Conservation (phyloP, 1,140 invertebrate genomes). For the Lerema accius region DNA sequence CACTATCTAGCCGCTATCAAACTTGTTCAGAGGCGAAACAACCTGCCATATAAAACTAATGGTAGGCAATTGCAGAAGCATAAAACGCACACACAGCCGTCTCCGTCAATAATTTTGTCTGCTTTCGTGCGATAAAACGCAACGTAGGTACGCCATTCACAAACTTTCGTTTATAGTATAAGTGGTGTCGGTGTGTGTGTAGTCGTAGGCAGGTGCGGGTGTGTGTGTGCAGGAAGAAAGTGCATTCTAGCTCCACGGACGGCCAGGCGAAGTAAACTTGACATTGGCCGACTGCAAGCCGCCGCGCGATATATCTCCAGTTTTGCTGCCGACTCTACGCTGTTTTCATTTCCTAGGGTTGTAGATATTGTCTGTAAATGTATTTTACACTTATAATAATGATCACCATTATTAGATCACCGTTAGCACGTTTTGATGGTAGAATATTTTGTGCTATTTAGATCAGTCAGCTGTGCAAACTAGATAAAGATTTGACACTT, state of each 20-base stretch:
- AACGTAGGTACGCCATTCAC: constrained; percentile 46
- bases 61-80: constrained; percentile 13
- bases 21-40: neutral
- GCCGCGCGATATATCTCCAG: constrained; percentile 37
- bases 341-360: neutral
- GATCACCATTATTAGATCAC: no score
- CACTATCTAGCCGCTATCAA: neutral
- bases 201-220: constrained; percentile 26
- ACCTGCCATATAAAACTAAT: constrained; percentile 16
- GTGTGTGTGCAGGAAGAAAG: constrained; percentile 71
- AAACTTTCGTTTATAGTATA: constrained; percentile 50
- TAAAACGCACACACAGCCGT: constrained; percentile 3
- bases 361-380: no score
- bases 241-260: constrained; percentile 67
- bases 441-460: no score
- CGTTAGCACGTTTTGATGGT: no score
- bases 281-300: constrained; percentile 52
- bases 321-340: constrained; percentile 26
- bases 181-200: constrained; percentile 20
- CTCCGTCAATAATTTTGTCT: constrained; percentile 26
- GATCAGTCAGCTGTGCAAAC: no score
- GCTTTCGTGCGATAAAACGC: constrained; percentile 11
- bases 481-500: no score
- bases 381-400: no score
- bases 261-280: constrained; percentile 69